Conservation (phyloP, 1,140 invertebrate genomes). For the Ganaspis sp. region DNA sequence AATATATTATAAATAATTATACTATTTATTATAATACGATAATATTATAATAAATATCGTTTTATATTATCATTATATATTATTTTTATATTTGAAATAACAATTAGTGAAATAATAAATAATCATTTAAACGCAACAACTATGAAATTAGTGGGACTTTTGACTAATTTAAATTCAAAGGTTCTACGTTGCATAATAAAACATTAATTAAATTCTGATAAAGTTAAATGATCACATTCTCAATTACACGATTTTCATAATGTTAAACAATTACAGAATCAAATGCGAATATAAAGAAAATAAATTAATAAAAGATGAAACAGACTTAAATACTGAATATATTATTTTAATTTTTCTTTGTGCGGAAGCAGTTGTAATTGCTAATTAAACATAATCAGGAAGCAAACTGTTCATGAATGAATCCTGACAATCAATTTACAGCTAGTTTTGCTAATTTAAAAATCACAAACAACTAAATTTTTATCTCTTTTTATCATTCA, state of each 20-base stretch:
- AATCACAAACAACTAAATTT: not conserved
- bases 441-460: not conserved
- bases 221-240: not conserved
- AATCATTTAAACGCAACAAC: too few relatives aligned
- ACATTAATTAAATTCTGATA: not conserved
- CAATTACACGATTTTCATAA: not conserved
- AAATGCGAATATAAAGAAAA: not conserved
- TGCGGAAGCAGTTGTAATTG: not conserved
- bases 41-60: too few relatives aligned
- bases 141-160: too few relatives aligned
- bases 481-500: too few relatives aligned
- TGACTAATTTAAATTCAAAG: too few relatives aligned
- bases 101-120: too few relatives aligned
- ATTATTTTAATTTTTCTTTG: not conserved
- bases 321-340: not conserved
- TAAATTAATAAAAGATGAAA: slow-evolving; percentile 15
- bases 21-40: too few relatives aligned
- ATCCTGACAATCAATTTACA: slow-evolving; percentile 6
- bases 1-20: too few relatives aligned
- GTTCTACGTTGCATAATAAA: too few relatives aligned
- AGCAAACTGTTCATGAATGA: not conserved
- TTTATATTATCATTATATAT: too few relatives aligned
- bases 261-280: not conserved
- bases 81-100: too few relatives aligned
- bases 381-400: not conserved